phyloP scores from a whole-genome alignment of 2,888 invertebrate species.

The Alcis repandata region DNA sequence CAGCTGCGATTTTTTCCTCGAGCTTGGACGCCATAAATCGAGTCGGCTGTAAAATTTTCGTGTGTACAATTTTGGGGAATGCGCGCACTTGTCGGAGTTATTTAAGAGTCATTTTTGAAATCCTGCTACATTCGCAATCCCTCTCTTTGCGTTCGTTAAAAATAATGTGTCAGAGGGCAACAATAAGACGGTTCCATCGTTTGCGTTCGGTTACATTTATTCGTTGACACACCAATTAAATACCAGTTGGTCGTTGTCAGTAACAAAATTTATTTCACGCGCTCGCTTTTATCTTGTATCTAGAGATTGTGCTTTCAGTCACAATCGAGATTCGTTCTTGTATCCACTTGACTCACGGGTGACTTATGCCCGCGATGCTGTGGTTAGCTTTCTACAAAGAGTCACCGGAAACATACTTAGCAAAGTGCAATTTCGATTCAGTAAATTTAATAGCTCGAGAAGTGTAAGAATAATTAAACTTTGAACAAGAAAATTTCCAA shows the following conservation, averaged over 20 bases:
- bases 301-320: constrained; percentile 76
- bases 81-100: constrained; percentile 45
- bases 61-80: constrained; percentile 51
- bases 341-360: constrained; percentile 67
- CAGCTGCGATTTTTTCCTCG: constrained; percentile 64
- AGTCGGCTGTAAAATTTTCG: constrained; percentile 55
- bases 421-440: not conserved
- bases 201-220: constrained; percentile 50
- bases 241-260: constrained; percentile 70
- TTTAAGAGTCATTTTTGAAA: constrained; percentile 38
- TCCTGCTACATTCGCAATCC: constrained; percentile 20
- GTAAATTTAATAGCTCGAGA: too few relatives aligned
- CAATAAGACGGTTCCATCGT: constrained; percentile 40
- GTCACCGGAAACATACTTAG: constrained; percentile 1
- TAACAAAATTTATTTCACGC: constrained; percentile 78
- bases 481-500: not conserved
- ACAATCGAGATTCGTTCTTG: constrained; percentile 72
- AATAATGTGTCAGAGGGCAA: constrained; percentile 52
- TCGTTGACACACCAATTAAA: constrained; percentile 76
- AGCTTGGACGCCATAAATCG: constrained; percentile 62
- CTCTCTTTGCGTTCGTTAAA: constrained; percentile 22
- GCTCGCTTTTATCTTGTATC: constrained; percentile 79
- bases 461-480: too few relatives aligned
- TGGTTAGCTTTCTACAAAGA: constrained; percentile 15
- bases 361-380: constrained; percentile 60